These are phyloP conservation scores for Phyllotreta striolata DNA, from an alignment of 2,888 invertebrate species.

Conservation along the genomic window DNA sequence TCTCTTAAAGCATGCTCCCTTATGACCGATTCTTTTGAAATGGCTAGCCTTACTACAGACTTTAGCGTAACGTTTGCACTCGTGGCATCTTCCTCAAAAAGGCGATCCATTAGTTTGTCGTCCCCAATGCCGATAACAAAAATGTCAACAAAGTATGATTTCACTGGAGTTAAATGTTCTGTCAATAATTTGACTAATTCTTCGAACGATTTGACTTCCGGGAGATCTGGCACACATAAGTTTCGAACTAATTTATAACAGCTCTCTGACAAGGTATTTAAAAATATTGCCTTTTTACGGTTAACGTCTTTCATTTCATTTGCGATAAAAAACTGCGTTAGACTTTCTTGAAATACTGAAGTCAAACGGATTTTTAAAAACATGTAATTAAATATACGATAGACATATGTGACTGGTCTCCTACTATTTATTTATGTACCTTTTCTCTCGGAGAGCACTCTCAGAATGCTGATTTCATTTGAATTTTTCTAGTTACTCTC, in stretches of 20 bases:
- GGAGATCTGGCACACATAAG: too few relatives aligned
- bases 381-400: too few relatives aligned
- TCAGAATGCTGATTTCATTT: too few relatives aligned
- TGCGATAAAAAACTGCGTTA: slow-evolving; percentile 34
- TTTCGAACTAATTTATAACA: too few relatives aligned
- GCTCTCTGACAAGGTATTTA: slow-evolving; percentile 30
- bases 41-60: slow-evolving; percentile 19
- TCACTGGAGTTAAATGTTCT: slow-evolving; percentile 20
- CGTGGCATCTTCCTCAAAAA: slow-evolving; percentile 35
- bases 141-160: slow-evolving; percentile 20
- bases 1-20: slow-evolving; percentile 19
- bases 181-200: too few relatives aligned
- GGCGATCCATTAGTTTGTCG: slow-evolving; percentile 27
- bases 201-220: too few relatives aligned
- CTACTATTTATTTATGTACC: too few relatives aligned
- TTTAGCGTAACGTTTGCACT: slow-evolving; percentile 1
- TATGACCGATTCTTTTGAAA: slow-evolving; percentile 30
- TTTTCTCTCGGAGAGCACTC: too few relatives aligned
- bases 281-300: slow-evolving; percentile 29
- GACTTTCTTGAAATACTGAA: slow-evolving; percentile 29
- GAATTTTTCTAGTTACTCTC: too few relatives aligned
- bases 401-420: too few relatives aligned
- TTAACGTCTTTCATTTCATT: slow-evolving; percentile 22
- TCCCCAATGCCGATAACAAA: slow-evolving; percentile 31
- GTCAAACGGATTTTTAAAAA: too few relatives aligned